Evolutionary conservation across 2,797 vertebrate species (phyloP), one percentile per base, ranked within the genome.

Genomic region (Eulemur mongoz): DNA sequence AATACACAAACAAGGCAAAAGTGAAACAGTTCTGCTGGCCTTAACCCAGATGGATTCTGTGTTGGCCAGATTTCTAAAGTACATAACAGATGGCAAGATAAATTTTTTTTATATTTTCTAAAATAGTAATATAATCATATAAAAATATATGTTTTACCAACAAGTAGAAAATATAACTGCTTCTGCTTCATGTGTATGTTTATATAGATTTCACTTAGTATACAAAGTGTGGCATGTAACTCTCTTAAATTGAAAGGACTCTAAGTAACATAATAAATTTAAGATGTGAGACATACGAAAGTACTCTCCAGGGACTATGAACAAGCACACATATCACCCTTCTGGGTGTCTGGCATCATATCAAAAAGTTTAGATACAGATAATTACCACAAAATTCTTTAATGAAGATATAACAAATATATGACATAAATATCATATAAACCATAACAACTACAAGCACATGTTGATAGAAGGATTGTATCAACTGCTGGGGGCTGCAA

Each of bases 131-230:
- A 35, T 54, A 27, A 88, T 73, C n/a, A 89, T n/a, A 78, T 72
- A 85, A 96, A 91, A 97, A 94, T 70, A n/a, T 75, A 76, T 54
- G 12, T 63, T 81, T 52, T 65, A 78, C 22, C n/a, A 91, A 82
- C 50, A 91, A 75, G 40, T 72, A 63, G 25, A 69, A 92, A 67
- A 89, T 85, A 57, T 32, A 59, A 13, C 18, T 84, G 40, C 4
- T 59, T 79, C 18, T 81, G 35, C 3, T 59, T 79, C 38, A 17
- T 4, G 1, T 52, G 22, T n/a, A 14, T 40, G 18, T 81, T 86
- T 91, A 48, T 52, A 54, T 5, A 86, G 48, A 67, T 93, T 50
- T 69, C 2, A 65, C 22, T 91, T 67, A 87, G 30, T 80, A 70
- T 15, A 17, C 25, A 59, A 89, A 87, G 38, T 76, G 7, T 59